Evolutionary conservation across 37 sponge, comb jelly and placozoan genomes (phyloP), one percentile per base, ranked within the genome.

Genomic region (Petrosia ficiformis): DNA sequence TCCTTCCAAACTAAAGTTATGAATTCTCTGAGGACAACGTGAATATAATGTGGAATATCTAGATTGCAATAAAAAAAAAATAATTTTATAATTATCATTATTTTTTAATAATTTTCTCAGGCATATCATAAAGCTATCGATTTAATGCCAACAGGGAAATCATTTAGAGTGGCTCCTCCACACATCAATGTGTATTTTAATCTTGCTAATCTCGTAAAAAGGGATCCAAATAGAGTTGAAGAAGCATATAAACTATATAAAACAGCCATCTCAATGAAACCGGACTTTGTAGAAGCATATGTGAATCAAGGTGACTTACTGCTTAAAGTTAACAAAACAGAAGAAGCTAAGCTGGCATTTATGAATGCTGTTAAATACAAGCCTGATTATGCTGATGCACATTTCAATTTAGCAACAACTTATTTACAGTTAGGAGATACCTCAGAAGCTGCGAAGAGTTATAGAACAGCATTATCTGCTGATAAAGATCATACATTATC

Each of bases 141-240:
- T 0, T 39, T 90, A 39, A 81, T 94, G 84, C 95, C 95, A 19
- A 83, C 82, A 73, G 86, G 73, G 48, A 83, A 83, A 75, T 72
- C 66, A 22, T 87, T 86, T 52, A 82, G 95, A 21, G 52, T 94
- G 21, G 85, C 95, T 28, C 95, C 88, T 4, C 75, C 69, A 39
- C 85, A 90, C 78, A 86, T 94, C 74, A 87, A 91, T 65, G 80
- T 91, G 28, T 95, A 88, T 76, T 95, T 80, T 74, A 91, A 95
- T 37, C 79, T 91, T 30, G 95, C 86, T 21, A 95, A 95, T 66
- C 80, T 95, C 11, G 29, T 95, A 1, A 76, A 61, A 44, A n/a
- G 24, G 2, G 77, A 95, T 65, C 65, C 68, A 21, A 24, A 42
- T 34, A 41, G 89, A n/a, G 40, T 81, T 29, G 56, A 91, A 16